Conservation (phyloP, 2,113 vertebrate genomes). For the Atractosteus spatula region DNA sequence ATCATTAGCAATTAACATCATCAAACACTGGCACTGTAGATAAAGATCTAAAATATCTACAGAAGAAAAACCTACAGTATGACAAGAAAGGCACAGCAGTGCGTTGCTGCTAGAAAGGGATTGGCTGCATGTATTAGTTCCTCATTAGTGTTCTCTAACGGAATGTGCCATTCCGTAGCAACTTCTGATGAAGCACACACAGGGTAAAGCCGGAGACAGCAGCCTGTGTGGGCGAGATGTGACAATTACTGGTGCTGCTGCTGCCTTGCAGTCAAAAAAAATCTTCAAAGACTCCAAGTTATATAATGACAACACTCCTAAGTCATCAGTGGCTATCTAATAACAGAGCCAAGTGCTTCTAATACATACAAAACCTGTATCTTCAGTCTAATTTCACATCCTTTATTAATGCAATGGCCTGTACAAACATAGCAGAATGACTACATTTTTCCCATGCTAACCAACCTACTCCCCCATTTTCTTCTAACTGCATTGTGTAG, state of each 20-base stretch:
- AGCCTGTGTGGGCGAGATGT: conserved; percentile 38
- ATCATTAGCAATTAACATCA: too few relatives aligned
- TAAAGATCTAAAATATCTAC: too few relatives aligned
- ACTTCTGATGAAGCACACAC: background rate
- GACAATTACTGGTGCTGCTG: conserved; percentile 39
- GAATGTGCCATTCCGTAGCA: background rate
- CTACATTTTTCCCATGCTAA: background rate
- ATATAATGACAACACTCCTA: conserved; percentile 12
- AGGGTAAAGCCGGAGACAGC: conserved; percentile 17
- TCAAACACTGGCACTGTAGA: too few relatives aligned
- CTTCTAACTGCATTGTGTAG: background rate
- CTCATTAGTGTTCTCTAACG: background rate
- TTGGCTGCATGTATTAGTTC: too few relatives aligned
- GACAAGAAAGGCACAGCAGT: too few relatives aligned
- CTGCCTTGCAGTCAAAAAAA: conserved; percentile 28
- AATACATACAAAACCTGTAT: background rate
- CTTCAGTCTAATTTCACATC: background rate
- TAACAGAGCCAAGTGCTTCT: background rate
- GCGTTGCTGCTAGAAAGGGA: too few relatives aligned
- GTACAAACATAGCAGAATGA: background rate
- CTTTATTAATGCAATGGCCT: background rate
- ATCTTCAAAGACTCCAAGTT: conserved; percentile 8
- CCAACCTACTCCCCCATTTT: background rate
- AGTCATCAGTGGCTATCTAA: background rate
- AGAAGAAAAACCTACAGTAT: too few relatives aligned